Conservation (phyloP, 2,888 invertebrate species). For the Caenorhabditis sulstoni region DNA sequence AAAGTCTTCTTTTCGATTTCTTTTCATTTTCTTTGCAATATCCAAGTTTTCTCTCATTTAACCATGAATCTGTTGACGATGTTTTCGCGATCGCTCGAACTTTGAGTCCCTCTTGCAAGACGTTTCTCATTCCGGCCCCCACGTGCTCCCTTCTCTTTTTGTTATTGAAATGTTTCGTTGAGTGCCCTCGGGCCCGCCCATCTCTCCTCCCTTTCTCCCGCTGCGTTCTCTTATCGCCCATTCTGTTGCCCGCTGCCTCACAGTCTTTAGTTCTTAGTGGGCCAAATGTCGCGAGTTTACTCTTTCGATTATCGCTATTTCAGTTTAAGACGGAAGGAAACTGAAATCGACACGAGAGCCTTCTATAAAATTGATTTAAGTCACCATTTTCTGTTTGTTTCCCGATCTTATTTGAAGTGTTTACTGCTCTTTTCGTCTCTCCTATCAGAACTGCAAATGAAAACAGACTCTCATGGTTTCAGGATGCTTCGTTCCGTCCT, state of each 20-base stretch:
- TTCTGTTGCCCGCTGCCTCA: slow-evolving; percentile 13
- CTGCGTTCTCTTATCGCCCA: slow-evolving; percentile 44
- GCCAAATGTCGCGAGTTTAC: background rate
- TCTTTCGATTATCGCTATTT: background rate
- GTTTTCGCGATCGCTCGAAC: background rate
- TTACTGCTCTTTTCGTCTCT: no score
- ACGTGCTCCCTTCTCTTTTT: slow-evolving; percentile 7
- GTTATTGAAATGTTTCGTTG: slow-evolving; percentile 39
- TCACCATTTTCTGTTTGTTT: no score
- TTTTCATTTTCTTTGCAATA: no score
- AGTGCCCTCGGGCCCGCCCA: slow-evolving; percentile 24
- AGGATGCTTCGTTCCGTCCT: slow-evolving; percentile 51
- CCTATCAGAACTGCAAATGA: background rate
- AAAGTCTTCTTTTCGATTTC: no score
- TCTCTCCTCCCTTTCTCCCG: slow-evolving; percentile 14
- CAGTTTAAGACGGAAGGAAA: no score
- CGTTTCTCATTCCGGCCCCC: background rate
- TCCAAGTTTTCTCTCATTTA: no score
- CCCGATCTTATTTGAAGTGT: no score
- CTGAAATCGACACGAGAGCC: background rate
- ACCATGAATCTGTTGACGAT: no score
- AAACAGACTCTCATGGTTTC: slow-evolving; percentile 1
- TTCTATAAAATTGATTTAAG: no score
- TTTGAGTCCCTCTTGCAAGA: no score
- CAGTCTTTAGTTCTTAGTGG: slow-evolving; percentile 15